Conservation (phyloP, 2,888 invertebrate genomes). For the Abrostola tripartita region DNA sequence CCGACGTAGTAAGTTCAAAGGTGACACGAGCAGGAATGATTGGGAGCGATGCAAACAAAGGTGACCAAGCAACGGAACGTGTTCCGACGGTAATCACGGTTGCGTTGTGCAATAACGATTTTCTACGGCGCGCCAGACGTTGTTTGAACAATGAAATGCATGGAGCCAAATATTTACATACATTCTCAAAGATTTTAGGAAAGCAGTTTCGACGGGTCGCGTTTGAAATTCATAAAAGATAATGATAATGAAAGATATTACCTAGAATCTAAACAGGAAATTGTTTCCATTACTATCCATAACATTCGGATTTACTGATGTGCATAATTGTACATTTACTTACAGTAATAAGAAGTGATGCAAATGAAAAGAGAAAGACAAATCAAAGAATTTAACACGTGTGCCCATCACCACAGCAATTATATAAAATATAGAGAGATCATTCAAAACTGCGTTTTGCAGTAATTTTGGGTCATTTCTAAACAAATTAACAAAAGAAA, state of each 20-base stretch:
- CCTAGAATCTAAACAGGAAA: slow-evolving; percentile 26
- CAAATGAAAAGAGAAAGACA: background rate
- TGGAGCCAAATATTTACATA: slow-evolving; percentile 56
- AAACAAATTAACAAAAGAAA: slow-evolving; percentile 44
- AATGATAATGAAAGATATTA: slow-evolving; percentile 8
- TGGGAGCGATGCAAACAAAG: slow-evolving; percentile 68
- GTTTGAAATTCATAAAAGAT: slow-evolving; percentile 13
- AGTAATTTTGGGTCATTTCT: slow-evolving; percentile 8
- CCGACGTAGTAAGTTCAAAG: slow-evolving; percentile 61
- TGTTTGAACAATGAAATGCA: slow-evolving; percentile 65
- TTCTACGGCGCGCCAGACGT: slow-evolving; percentile 65
- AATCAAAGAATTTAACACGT: background rate
- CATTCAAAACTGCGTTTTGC: background rate
- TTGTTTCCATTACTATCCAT: no score
- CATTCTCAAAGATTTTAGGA: slow-evolving; percentile 42
- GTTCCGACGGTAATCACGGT: slow-evolving; percentile 67
- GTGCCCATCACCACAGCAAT: no score
- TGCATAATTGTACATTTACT: background rate
- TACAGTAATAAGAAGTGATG: background rate
- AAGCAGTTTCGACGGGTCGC: background rate
- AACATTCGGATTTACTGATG: no score
- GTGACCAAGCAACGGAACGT: slow-evolving; percentile 61
- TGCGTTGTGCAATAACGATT: slow-evolving; percentile 76
- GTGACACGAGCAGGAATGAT: slow-evolving; percentile 64
- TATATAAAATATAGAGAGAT: no score